These are phyloP conservation scores for Cardinalis cardinalis DNA, from an alignment of 2,113 vertebrate genomes.

Conservation along the genomic window DNA sequence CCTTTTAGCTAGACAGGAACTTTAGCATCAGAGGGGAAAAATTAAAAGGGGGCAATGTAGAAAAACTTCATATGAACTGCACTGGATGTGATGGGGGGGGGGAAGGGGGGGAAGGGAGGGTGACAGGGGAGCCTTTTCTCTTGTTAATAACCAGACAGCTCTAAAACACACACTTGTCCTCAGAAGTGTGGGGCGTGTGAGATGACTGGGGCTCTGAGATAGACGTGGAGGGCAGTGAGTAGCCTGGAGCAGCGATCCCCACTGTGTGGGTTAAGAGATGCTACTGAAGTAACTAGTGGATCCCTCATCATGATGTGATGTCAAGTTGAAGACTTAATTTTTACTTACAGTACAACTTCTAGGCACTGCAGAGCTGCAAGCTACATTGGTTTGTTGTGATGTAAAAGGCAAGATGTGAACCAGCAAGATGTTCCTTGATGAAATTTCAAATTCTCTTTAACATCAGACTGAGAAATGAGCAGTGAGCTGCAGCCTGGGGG, in stretches of 20 bases:
- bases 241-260: neutral
- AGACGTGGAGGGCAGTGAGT: neutral
- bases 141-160: neutral
- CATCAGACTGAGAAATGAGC: neutral
- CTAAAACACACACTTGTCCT: rapidly evolving
- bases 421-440: neutral
- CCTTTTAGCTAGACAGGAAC: neutral
- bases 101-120: neutral
- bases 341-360: too few species aligned
- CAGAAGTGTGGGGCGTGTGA: neutral
- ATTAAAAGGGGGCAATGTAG: neutral
- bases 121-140: neutral
- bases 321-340: too few species aligned
- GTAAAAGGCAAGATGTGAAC: too few species aligned
- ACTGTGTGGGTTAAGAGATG: neutral
- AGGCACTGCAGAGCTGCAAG: too few species aligned
- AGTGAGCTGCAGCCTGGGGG: neutral
- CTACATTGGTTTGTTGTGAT: too few species aligned
- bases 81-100: neutral
- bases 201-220: neutral
- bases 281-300: neutral
- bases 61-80: neutral
- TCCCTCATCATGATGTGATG: neutral
- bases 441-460: neutral
- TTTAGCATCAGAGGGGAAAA: neutral